These are phyloP conservation scores for Dysmachus trigonus DNA, from an alignment of 2,888 invertebrate genomes.

Conservation along the genomic window DNA sequence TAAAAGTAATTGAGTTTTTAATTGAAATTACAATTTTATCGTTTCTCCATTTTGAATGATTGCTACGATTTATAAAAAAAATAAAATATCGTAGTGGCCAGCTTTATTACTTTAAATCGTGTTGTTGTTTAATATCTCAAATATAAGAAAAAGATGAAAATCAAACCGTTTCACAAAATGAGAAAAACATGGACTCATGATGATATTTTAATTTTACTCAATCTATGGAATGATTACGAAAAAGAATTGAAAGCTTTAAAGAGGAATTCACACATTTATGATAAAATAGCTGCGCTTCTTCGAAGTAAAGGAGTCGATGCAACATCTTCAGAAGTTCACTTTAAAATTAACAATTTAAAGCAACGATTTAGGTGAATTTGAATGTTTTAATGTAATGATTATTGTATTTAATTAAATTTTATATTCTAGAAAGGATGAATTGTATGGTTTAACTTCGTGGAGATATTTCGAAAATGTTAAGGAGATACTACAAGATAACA, in stretches of 20 bases:
- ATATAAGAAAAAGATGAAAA: not conserved
- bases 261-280: constrained; percentile 12
- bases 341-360: constrained; percentile 23
- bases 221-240: constrained; percentile 2
- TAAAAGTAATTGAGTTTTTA: not conserved
- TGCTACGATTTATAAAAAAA: not conserved
- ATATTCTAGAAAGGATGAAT: not conserved
- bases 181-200: not conserved
- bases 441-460: not conserved
- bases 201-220: not conserved
- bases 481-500: not conserved
- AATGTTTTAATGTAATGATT: not conserved
- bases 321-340: not conserved
- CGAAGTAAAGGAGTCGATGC: not conserved
- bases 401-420: not conserved
- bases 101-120: too few species aligned
- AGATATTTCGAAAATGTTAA: not conserved
- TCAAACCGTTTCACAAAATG: not conserved
- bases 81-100: not conserved
- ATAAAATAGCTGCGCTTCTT: not conserved
- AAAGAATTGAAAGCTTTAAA: not conserved
- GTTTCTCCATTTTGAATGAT: not conserved
- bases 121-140: not conserved
- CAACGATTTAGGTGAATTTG: not conserved
- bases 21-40: not conserved